A percentile compares a stretch with the other conserved stretches of the same genome.
phyloP scores from a whole-genome alignment of 2,888 invertebrate species.

The Sipunculus nudus region DNA sequence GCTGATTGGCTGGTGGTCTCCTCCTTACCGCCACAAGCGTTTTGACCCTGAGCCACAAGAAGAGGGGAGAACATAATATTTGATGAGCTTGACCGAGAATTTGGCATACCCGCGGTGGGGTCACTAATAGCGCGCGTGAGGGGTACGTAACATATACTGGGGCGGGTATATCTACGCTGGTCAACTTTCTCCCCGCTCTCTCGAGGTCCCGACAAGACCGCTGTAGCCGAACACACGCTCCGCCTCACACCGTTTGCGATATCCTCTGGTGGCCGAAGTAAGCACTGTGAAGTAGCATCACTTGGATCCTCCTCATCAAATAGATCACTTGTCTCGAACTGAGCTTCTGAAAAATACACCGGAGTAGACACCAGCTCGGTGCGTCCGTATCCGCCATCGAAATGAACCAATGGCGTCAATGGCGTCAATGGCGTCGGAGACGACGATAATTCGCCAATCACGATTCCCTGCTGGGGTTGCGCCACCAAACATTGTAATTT shows the following conservation, averaged over 20 bases:
- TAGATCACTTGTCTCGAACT: conserved; percentile 7
- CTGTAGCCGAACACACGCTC: conserved; percentile 20
- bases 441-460: conserved; percentile 18
- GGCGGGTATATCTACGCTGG: conserved; percentile 14
- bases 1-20: too few relatives aligned
- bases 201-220: conserved; percentile 3
- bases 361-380: neutral
- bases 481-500: conserved; percentile 4
- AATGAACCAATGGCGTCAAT: neutral
- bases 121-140: conserved; percentile 25
- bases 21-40: too few relatives aligned
- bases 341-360: too few relatives aligned
- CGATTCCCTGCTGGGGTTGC: conserved; percentile 12
- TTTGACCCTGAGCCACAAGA: too few relatives aligned
- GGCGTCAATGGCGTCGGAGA: neutral
- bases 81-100: too few relatives aligned
- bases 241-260: too few relatives aligned
- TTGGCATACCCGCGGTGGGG: conserved; percentile 21
- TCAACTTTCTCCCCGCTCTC: neutral
- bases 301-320: neutral
- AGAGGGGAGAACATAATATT: conserved; percentile 6
- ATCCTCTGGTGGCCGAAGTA: conserved; percentile 1
- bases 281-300: too few relatives aligned
- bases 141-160: conserved; percentile 31
- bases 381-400: neutral